Evolutionary conservation across 2,888 invertebrate species (phyloP), one percentile per base, ranked within the genome.

Genomic region (Ferrisia virgata): DNA sequence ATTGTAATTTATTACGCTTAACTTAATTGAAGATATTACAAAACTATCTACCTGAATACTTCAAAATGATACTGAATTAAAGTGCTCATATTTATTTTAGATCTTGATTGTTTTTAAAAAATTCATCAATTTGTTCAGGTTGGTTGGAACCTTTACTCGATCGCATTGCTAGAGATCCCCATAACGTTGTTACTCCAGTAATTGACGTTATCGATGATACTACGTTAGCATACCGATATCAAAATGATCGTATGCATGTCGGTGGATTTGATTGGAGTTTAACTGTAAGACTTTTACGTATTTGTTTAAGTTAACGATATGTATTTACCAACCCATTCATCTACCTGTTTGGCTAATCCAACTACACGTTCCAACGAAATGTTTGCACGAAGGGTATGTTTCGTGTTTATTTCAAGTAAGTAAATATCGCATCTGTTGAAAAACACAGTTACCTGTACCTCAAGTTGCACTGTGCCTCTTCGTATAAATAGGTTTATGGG

Each of bases 181-280:
- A 94, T 64, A 96, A 95, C 1, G 97, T 98, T 36, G 97, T 97
- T 3, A 97, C 97, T 88, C 98, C 98, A 2, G 97, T 97, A 85
- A 98, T 98, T 87, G 98, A 98, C 89, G 96, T 97, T 76, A 96
- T 98, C 87, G 96, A 96, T 88, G 97, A 98, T 88, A 94, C 94
- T 86, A 96, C 97, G 2, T 91, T 98, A 86, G 96, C 96, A 90
- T 98, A 95, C 89, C 95, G 96, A 89, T 96, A 93, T 90, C 87
- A 94, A 87, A 95, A 95, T 58, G 92, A 93, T 58, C 94, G 94
- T 81, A 95, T 97, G 85, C 97, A 95, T 89, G 95, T 96, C 83
- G 96, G 96, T 85, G 96, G 96, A 85, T 96, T 96, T 89, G 95
- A 95, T 90, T 96, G 96, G 96, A 95, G 95, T 90, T 91, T 96